Evolutionary conservation across 2,113 vertebrate species (phyloP).

Genomic region (Orycteropus afer): DNA sequence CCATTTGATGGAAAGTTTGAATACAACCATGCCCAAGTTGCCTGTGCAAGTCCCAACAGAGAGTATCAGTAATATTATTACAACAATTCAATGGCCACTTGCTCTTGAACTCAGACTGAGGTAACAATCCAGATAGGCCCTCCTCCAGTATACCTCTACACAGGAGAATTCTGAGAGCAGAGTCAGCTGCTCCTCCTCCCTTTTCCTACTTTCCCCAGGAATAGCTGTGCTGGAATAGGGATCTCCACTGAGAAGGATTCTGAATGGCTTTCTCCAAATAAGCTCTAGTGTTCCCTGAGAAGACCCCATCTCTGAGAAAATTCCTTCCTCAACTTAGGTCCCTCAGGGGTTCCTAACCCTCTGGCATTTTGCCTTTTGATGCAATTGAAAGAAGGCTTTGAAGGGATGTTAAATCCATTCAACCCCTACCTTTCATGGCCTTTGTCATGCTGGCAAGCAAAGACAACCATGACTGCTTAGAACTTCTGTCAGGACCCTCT

Average conservation of each 20-base stretch:
- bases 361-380: not conserved
- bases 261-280: not conserved
- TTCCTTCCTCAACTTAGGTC: not conserved
- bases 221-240: not conserved
- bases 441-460: not conserved
- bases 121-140: not conserved
- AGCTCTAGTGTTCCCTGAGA: not conserved
- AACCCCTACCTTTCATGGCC: not conserved
- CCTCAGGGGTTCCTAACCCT: not conserved
- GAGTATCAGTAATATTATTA: fast-evolving
- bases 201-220: not conserved
- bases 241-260: not conserved
- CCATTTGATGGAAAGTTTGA: not conserved
- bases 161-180: not conserved
- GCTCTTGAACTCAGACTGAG: not conserved
- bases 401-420: not conserved
- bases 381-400: not conserved
- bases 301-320: not conserved
- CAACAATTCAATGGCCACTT: not conserved
- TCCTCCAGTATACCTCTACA: not conserved
- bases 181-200: not conserved
- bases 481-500: not conserved
- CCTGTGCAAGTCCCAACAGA: fast-evolving
- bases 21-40: not conserved
- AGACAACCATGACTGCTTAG: not conserved